Evolutionary conservation across 2,797 vertebrate species (phyloP), one percentile per base, ranked within the genome.

Genomic region (Gallinago stenura): DNA sequence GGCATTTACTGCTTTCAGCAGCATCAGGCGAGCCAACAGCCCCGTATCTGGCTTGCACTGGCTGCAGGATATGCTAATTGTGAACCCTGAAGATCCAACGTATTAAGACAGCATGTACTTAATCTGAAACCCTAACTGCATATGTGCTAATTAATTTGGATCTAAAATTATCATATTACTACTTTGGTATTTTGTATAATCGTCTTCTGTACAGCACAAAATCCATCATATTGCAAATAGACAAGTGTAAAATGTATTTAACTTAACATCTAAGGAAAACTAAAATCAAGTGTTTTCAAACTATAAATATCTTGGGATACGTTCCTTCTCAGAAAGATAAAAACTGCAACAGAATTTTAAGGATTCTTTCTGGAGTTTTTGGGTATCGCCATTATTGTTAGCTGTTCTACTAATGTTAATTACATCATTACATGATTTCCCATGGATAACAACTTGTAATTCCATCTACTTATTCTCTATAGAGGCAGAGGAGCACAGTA

Each of bases 391-490:
- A 31, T 69, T 83, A 81, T 58, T 92, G 71, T 76, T 94, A 96
- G 79, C 43, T 73, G 90, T 50, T 84, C 83, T 50, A 81, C 28
- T 90, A 87, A 94, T 30, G 90, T 91, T 93, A 96, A 97, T 92
- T 94, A 95, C 46, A 95, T 56, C 85, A 80, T 96, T 90, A 97
- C 87, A 89, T 71, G 50, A 97, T 97, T 97, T 97, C 53, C 82
- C 71, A 94, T 75, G 72, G 62, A 94, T 80, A 96, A 91, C 85
- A 94, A 95, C 56, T 93, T 89, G 84, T 91, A 97, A 97, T 95
- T 96, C 70, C 56, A 95, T 93, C 94, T 92, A 95, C 91, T 97
- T 89, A 89, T 86, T 94, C 90, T 95, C 91, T 82, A 65, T 10
- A 95, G 83, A 96, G 48, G 33, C 51, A 94, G 72, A 95, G 72